A percentile compares a stretch with the other conserved stretches of the same genome.
Evolutionary conservation across 2,113 vertebrate species (phyloP).

Genomic region (Lophura nycthemera): DNA sequence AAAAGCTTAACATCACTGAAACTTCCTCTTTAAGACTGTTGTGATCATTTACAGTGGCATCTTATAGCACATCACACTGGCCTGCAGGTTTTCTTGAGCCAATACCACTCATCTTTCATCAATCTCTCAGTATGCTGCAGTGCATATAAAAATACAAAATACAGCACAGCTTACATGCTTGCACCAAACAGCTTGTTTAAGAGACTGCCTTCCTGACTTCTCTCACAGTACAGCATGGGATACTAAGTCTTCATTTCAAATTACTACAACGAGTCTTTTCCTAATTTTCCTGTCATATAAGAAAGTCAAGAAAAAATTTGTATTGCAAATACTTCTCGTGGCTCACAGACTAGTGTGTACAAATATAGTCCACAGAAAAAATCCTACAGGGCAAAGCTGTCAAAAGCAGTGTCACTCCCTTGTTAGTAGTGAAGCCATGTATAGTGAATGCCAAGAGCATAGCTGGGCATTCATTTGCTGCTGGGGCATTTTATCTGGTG

Average conservation of each 20-base stretch:
- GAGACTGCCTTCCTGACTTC: not conserved
- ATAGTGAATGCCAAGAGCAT: conserved; percentile 16
- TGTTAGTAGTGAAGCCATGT: not conserved
- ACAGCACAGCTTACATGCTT: rapidly evolving
- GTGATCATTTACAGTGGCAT: not conserved
- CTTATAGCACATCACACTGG: not conserved
- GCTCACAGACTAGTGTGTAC: not conserved
- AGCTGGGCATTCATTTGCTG: not conserved
- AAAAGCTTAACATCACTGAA: not conserved
- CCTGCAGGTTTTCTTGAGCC: not conserved
- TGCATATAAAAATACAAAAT: not conserved
- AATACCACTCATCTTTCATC: not conserved
- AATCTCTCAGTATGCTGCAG: not conserved
- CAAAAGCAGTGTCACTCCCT: not conserved
- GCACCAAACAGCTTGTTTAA: not conserved
- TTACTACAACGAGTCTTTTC: not conserved
- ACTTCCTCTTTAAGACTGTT: not conserved
- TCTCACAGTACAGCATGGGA: rapidly evolving
- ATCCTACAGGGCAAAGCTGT: conserved; percentile 60
- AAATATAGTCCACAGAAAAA: conserved; percentile 38
- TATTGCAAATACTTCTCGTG: not conserved
- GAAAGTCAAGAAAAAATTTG: not conserved
- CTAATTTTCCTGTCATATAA: not conserved
- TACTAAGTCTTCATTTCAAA: not conserved
- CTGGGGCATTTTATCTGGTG: not conserved